These are phyloP conservation scores for Polydrusus pterygomalis DNA, from an alignment of 2,888 invertebrate genomes.

Conservation along the genomic window DNA sequence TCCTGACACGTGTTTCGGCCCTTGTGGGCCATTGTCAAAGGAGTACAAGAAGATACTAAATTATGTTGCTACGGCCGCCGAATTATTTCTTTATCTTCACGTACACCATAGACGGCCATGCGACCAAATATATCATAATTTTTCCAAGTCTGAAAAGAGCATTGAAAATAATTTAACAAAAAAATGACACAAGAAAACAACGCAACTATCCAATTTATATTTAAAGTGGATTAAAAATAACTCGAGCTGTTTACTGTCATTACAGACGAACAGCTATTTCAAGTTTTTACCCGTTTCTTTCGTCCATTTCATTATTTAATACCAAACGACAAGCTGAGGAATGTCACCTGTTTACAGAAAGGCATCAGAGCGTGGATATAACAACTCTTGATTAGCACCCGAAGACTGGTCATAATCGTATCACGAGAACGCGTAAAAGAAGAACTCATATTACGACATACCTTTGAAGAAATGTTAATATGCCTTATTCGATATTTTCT, in stretches of 20 bases:
- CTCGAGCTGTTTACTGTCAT: slow-evolving; percentile 1
- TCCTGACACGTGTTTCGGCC: no score
- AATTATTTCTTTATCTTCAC: no score
- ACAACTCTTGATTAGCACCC: slow-evolving; percentile 43
- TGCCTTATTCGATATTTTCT: neutral
- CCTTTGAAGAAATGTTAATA: slow-evolving; percentile 19
- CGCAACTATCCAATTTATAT: neutral
- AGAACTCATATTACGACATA: slow-evolving; percentile 20
- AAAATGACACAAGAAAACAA: neutral
- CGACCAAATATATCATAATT: no score
- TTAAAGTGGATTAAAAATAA: slow-evolving; percentile 2
- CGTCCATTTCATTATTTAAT: slow-evolving; percentile 23
- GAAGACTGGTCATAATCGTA: slow-evolving; percentile 34
- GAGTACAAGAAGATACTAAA: no score
- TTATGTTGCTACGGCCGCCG: no score
- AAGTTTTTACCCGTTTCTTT: slow-evolving; percentile 5
- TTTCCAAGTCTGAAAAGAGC: no score
- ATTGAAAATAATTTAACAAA: no score
- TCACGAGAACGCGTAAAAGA: slow-evolving; percentile 18
- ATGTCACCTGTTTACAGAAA: slow-evolving; percentile 47
- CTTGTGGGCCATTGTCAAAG: no score
- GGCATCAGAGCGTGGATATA: slow-evolving; percentile 46
- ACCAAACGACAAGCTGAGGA: slow-evolving; percentile 27
- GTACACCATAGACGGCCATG: no score
- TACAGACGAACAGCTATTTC: slow-evolving; percentile 3